Evolutionary conservation across 2,113 vertebrate species (phyloP).

Genomic region (Fukomys damarensis): DNA sequence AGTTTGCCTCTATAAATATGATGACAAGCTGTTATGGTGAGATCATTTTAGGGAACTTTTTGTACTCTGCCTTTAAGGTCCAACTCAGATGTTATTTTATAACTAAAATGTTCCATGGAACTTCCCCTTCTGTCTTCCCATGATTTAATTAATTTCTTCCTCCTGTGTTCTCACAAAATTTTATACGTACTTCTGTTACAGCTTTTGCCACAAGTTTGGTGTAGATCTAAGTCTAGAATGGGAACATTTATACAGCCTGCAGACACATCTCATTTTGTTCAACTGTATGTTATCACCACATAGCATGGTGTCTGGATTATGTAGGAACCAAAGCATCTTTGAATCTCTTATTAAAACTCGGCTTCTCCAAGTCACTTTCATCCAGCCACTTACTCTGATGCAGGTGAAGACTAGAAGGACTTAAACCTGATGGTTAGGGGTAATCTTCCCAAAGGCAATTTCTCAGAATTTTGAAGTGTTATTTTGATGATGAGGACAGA

Average conservation of each 20-base stretch:
- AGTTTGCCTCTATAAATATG: not conserved
- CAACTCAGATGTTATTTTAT: slow-evolving; percentile 59
- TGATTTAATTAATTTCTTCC: slow-evolving; percentile 53
- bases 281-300: not conserved
- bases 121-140: slow-evolving; percentile 51
- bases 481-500: not conserved
- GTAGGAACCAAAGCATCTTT: not conserved
- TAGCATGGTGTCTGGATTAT: not conserved
- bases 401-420: not conserved
- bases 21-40: not conserved
- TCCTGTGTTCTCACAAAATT: slow-evolving; percentile 27
- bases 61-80: slow-evolving; percentile 46
- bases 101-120: slow-evolving; percentile 22
- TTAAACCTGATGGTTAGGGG: not conserved
- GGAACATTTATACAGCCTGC: not conserved
- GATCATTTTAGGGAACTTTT: not conserved
- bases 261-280: not conserved
- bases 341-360: not conserved
- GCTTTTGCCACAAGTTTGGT: not conserved
- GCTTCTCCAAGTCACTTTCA: not conserved
- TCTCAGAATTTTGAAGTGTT: not conserved
- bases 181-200: not conserved
- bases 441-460: not conserved
- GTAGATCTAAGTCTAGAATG: not conserved
- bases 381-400: not conserved